phyloP scores from a whole-genome alignment of 2,113 vertebrate genomes.

The Pipra filicauda region DNA sequence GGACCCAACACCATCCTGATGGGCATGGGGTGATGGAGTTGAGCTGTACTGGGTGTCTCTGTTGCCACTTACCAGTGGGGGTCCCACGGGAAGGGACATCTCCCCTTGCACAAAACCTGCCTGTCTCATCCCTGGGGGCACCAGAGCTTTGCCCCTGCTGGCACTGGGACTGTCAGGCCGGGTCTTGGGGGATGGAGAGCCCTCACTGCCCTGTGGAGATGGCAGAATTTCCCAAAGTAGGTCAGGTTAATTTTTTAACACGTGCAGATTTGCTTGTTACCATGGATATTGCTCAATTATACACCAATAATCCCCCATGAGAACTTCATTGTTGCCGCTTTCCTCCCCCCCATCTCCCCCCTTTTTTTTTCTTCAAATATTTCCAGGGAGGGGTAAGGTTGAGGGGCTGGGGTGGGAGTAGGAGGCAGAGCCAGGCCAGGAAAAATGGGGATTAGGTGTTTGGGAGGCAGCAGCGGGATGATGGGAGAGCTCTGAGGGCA shows the following conservation, averaged over 20 bases:
- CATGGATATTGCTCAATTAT: slow-evolving; percentile 69
- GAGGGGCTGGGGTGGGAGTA: not conserved
- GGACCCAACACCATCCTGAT: not conserved
- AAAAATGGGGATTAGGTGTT: not conserved
- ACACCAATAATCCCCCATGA: slow-evolving; percentile 61
- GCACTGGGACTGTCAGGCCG: accelerated
- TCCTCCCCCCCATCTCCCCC: not conserved
- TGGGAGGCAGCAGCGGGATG: not conserved
- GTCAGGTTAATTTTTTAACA: slow-evolving; percentile 60
- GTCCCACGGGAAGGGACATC: not conserved
- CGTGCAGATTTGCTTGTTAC: slow-evolving; percentile 59
- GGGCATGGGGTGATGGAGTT: not conserved
- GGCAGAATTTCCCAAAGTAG: slow-evolving; percentile 60
- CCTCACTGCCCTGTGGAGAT: not conserved
- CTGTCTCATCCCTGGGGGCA: not conserved
- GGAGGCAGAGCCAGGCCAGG: not conserved
- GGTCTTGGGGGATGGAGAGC: not conserved
- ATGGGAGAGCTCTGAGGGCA: not conserved
- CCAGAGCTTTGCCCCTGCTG: not conserved
- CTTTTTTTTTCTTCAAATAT: not conserved
- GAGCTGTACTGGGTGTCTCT: not conserved
- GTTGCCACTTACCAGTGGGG: accelerated
- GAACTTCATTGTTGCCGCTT: slow-evolving; percentile 4
- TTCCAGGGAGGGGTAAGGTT: not conserved
- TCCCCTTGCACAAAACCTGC: not conserved